These are phyloP conservation scores for Brachypteracias leptosomus DNA, from an alignment of 2,113 vertebrate species.

Conservation along the genomic window DNA sequence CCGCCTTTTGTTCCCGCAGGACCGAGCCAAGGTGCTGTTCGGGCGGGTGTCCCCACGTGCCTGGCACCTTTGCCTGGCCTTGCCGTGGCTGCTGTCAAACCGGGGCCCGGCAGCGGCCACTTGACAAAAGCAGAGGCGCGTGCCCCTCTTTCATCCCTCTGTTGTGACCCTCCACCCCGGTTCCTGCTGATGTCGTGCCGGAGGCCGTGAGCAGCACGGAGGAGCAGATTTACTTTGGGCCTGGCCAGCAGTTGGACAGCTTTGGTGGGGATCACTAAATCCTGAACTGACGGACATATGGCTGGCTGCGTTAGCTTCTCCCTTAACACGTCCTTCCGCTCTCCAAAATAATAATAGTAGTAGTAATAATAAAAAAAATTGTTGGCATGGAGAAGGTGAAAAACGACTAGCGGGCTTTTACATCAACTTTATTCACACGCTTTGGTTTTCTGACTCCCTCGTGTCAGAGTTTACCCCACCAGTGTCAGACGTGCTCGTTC, in stretches of 20 bases:
- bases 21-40: conserved; percentile 73
- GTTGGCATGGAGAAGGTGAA: neutral
- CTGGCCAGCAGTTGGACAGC: conserved; percentile 19
- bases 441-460: neutral
- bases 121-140: conserved; percentile 67
- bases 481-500: neutral
- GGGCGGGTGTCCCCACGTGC: conserved; percentile 24
- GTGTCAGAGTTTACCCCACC: neutral
- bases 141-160: conserved; percentile 67
- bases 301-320: conserved; percentile 9
- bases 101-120: conserved; percentile 37
- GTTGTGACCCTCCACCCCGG: conserved; percentile 36
- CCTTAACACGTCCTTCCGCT: neutral
- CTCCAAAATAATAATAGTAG: neutral
- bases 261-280: conserved; percentile 26
- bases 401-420: neutral
- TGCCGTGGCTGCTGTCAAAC: conserved; percentile 60
- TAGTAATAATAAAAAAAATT: neutral
- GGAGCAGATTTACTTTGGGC: conserved; percentile 55
- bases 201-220: conserved; percentile 50
- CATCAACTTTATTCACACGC: neutral
- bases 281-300: neutral
- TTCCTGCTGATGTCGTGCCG: conserved; percentile 37
- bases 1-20: conserved; percentile 78
- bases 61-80: conserved; percentile 55